Conservation (phyloP, 2,113 vertebrate genomes). For the Eupsittula cactorum region DNA sequence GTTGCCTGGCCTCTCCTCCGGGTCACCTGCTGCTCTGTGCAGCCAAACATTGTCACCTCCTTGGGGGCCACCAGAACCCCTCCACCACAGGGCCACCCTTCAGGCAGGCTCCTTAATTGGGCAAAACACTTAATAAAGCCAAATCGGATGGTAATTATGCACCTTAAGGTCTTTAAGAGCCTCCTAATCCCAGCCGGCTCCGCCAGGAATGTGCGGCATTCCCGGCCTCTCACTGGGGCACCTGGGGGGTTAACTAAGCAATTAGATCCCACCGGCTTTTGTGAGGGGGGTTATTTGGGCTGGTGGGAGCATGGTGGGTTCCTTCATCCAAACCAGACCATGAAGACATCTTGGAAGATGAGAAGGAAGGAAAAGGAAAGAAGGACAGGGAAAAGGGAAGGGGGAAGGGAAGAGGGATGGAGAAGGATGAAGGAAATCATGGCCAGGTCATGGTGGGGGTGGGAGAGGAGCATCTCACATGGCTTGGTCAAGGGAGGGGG, state of each 20-base stretch:
- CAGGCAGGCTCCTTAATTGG: slow-evolving; percentile 1
- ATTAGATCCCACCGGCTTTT: not conserved
- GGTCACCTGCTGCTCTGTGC: not conserved
- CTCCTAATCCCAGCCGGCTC: not conserved
- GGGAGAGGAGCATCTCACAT: not conserved
- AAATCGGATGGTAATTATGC: not conserved
- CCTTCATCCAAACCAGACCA: not conserved
- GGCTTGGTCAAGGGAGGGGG: not conserved
- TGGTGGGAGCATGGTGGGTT: fast-evolving
- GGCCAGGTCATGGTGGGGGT: not conserved
- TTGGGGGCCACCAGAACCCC: not conserved
- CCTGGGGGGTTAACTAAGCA: not conserved
- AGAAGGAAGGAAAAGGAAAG: not conserved
- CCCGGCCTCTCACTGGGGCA: not conserved
- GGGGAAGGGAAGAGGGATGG: not conserved
- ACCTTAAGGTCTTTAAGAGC: not conserved
- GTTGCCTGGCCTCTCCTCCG: not conserved
- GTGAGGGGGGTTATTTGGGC: not conserved
- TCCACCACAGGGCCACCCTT: not conserved
- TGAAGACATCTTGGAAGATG: not conserved
- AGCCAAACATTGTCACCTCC: not conserved
- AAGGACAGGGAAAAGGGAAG: not conserved
- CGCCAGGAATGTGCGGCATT: not conserved
- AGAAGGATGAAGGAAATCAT: not conserved
- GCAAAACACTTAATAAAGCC: not conserved